Evolutionary conservation across 2,888 invertebrate genomes (phyloP).

Genomic region (Ctena decussata): DNA sequence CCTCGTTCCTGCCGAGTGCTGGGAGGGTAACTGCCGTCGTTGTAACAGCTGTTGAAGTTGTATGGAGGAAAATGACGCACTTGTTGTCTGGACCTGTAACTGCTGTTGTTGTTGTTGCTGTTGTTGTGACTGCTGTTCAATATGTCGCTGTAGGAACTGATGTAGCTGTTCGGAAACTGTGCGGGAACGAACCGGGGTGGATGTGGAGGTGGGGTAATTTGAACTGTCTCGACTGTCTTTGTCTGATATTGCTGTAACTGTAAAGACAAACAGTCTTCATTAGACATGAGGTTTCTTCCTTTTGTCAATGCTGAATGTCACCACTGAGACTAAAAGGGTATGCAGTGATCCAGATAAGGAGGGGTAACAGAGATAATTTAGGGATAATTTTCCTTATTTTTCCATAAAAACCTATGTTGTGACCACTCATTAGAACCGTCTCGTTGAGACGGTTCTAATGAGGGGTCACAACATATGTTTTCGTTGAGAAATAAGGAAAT

Average conservation of each 20-base stretch:
- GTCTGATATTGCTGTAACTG: constrained; percentile 38
- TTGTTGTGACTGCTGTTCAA: constrained; percentile 71
- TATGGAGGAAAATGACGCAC: constrained; percentile 17
- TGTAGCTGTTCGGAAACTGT: constrained; percentile 68
- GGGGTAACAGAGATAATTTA: too few relatives aligned
- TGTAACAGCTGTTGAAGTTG: constrained; percentile 62
- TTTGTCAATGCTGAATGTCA: too few relatives aligned
- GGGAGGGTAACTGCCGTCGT: constrained; percentile 50
- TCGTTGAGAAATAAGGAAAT: too few relatives aligned
- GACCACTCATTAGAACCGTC: too few relatives aligned
- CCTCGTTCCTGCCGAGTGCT: constrained; percentile 12
- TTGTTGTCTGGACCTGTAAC: constrained; percentile 10
- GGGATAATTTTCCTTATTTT: too few relatives aligned
- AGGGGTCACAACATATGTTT: too few relatives aligned
- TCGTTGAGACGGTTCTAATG: too few relatives aligned
- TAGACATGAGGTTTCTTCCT: too few relatives aligned
- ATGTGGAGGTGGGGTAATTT: constrained; percentile 67
- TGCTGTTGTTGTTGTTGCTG: constrained; percentile 45
- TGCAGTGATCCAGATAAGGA: too few relatives aligned
- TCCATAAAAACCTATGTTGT: too few relatives aligned
- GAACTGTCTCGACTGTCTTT: constrained; percentile 68
- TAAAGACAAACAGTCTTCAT: not conserved
- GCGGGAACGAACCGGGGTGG: constrained; percentile 45
- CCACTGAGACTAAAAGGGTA: too few relatives aligned
- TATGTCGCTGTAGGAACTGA: constrained; percentile 71